These are phyloP conservation scores for Acromyrmex echinatior DNA, from an alignment of 1,140 invertebrate genomes.

Conservation along the genomic window DNA sequence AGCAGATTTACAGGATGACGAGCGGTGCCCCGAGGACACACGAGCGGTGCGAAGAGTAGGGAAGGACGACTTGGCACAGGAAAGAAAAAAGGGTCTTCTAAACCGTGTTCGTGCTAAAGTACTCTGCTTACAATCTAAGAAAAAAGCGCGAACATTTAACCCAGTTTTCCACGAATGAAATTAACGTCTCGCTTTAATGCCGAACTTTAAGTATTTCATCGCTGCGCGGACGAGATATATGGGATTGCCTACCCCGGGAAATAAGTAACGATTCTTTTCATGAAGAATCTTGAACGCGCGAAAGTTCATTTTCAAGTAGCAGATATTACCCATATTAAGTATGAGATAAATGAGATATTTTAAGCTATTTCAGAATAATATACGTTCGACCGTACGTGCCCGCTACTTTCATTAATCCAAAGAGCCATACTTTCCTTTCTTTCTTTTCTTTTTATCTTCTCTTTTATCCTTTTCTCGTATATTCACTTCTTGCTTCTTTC, in stretches of 20 bases:
- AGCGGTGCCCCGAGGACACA: conserved; percentile 36
- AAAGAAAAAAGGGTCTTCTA: conserved; percentile 36
- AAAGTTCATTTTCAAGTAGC: conserved; percentile 3
- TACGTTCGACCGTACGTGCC: neutral
- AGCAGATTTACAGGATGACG: conserved; percentile 46
- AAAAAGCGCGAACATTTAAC: conserved; percentile 50
- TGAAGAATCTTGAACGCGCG: conserved; percentile 27
- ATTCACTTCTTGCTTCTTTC: neutral
- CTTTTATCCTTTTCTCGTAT: neutral
- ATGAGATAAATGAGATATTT: conserved; percentile 24
- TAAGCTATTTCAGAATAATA: neutral
- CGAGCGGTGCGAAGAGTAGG: neutral
- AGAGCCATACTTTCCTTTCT: neutral
- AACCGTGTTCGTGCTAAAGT: conserved; percentile 55
- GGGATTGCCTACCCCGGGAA: conserved; percentile 10
- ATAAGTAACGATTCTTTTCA: conserved; percentile 47
- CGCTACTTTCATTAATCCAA: conserved; percentile 14
- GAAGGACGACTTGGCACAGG: conserved; percentile 9
- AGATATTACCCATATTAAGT: conserved; percentile 4
- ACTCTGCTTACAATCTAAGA: conserved; percentile 27
- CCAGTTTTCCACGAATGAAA: conserved; percentile 58
- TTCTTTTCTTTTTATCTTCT: too few relatives aligned
- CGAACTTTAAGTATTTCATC: conserved; percentile 59
- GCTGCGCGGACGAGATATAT: conserved; percentile 38
- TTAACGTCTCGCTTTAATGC: conserved; percentile 60